A percentile compares a stretch with the other conserved stretches of the same genome.
Evolutionary conservation across 2,888 invertebrate species (phyloP).

Genomic region (Trichacis sp.): DNA sequence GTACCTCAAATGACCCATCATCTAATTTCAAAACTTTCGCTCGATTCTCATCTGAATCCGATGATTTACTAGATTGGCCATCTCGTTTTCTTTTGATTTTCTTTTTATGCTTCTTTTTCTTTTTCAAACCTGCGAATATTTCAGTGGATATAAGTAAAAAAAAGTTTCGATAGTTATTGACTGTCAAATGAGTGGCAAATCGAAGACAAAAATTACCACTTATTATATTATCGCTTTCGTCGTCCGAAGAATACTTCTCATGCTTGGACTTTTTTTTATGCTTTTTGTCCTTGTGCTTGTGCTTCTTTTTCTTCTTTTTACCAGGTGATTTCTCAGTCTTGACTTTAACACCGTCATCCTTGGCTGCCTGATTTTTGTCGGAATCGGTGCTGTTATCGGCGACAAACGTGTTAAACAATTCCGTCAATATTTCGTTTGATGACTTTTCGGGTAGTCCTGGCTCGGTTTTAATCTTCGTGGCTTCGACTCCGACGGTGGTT

Average conservation of each 20-base stretch:
- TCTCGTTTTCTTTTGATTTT: slow-evolving; percentile 61
- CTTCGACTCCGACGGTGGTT: slow-evolving; percentile 64
- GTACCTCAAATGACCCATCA: slow-evolving; percentile 60
- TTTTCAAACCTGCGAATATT: slow-evolving; percentile 51
- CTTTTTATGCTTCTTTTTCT: slow-evolving; percentile 63
- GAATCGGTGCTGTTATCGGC: slow-evolving; percentile 67
- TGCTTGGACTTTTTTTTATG: slow-evolving; percentile 70
- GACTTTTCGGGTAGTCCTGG: slow-evolving; percentile 72
- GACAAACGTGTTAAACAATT: slow-evolving; percentile 81
- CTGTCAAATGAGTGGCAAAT: no score
- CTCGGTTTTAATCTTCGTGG: slow-evolving; percentile 64
- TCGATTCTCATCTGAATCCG: slow-evolving; percentile 12
- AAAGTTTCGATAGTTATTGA: no score
- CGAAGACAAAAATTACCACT: slow-evolving; percentile 54
- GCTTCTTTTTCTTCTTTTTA: slow-evolving; percentile 70
- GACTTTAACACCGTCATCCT: slow-evolving; percentile 42
- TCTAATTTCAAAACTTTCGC: slow-evolving; percentile 56
- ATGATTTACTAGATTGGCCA: slow-evolving; percentile 50
- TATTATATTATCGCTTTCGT: slow-evolving; percentile 55
- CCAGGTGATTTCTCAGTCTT: slow-evolving; percentile 62
- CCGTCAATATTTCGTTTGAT: slow-evolving; percentile 85
- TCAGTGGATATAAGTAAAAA: no score
- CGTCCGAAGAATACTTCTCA: slow-evolving; percentile 58
- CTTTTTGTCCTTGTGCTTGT: slow-evolving; percentile 71
- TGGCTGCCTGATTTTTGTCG: slow-evolving; percentile 42